A percentile compares a stretch with the other conserved stretches of the same genome.
phyloP scores from a whole-genome alignment of 2,113 vertebrate species.

The Crotophaga sulcirostris region DNA sequence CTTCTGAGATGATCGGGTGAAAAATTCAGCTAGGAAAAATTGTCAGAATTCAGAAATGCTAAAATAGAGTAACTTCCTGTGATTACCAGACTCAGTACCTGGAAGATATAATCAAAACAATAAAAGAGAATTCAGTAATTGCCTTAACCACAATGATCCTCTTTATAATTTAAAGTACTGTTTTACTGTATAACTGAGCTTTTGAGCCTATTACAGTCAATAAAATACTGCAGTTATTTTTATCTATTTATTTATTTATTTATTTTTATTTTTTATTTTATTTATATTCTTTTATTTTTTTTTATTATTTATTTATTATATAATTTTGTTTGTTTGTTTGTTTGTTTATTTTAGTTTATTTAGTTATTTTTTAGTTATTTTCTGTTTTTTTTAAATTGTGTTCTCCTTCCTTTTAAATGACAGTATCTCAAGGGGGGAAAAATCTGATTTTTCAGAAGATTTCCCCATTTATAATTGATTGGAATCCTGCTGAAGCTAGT shows the following conservation, averaged over 20 bases:
- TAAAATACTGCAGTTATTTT: not conserved
- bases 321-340: too few species aligned
- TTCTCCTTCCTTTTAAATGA: not conserved
- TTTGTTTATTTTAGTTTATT: too few species aligned
- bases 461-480: not conserved
- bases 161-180: not conserved
- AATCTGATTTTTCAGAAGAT: not conserved
- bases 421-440: not conserved
- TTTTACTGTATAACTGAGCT: not conserved
- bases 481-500: not conserved
- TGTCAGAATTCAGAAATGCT: not conserved
- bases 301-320: too few species aligned
- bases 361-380: too few species aligned
- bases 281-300: too few species aligned
- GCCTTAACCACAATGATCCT: not conserved
- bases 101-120: not conserved
- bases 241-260: too few species aligned
- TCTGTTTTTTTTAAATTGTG: not conserved
- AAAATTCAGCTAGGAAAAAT: not conserved
- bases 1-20: not conserved
- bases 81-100: not conserved
- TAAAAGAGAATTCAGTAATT: not conserved
- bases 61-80: not conserved
- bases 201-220: not conserved
- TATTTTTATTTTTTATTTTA: too few species aligned